phyloP scores from a whole-genome alignment of 2,113 vertebrate species.

The Opisthocomus hoazin region DNA sequence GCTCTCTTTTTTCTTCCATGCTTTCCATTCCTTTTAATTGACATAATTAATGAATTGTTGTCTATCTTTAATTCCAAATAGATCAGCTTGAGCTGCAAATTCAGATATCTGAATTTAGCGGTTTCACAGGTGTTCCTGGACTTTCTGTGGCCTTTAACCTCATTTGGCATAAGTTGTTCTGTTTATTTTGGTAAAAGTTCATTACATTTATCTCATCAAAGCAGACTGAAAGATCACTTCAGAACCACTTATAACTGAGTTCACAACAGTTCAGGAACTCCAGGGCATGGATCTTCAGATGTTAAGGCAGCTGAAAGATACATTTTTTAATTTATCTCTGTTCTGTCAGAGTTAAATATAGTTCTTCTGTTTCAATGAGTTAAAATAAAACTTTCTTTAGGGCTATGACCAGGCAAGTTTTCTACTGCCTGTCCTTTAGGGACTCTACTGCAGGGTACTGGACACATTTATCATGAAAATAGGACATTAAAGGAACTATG shows the following conservation, averaged over 20 bases:
- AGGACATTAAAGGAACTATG: not conserved
- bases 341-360: not conserved
- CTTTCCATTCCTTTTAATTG: not conserved
- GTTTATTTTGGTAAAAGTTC: slow-evolving; percentile 11
- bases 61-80: not conserved
- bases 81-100: not conserved
- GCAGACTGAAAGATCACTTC: not conserved
- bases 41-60: not conserved
- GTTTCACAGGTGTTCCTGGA: not conserved
- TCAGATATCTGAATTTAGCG: not conserved
- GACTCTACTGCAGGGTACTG: not conserved
- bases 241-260: not conserved
- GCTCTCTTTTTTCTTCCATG: not conserved
- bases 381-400: slow-evolving; percentile 4
- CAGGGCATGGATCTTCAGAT: not conserved
- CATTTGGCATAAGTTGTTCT: not conserved
- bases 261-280: not conserved
- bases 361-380: not conserved
- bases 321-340: not conserved
- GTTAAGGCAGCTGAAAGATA: not conserved
- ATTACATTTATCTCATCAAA: not conserved
- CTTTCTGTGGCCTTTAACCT: not conserved
- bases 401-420: not conserved
- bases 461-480: not conserved
- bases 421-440: not conserved